Percentiles rank a stretch among this genome's conserved stretches.
These are phyloP conservation scores for Drosophila chauvacae DNA, from an alignment of 1,140 invertebrate genomes.

Conservation along the genomic window DNA sequence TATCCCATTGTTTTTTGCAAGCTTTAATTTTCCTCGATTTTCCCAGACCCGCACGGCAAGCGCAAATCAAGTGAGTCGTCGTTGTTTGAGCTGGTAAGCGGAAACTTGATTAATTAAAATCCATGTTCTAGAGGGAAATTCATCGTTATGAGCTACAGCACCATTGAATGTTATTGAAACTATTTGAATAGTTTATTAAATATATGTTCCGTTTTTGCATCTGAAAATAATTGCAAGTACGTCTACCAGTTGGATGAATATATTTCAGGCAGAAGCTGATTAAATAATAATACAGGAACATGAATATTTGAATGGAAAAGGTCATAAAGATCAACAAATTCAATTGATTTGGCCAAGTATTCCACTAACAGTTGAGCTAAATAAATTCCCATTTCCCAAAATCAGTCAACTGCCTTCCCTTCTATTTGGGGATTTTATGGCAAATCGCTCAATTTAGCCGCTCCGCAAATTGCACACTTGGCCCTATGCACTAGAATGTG, in stretches of 20 bases:
- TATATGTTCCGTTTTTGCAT: not conserved
- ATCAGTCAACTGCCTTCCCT: not conserved
- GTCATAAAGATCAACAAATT: not conserved
- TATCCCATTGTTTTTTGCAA: conserved; percentile 25
- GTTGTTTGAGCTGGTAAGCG: conserved; percentile 1
- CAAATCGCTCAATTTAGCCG: conserved; percentile 73
- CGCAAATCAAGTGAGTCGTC: conserved; percentile 2
- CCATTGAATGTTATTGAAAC: not conserved
- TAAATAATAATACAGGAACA: no score
- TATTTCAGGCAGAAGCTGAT: no score
- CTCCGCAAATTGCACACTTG: conserved; percentile 64
- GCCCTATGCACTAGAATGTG: conserved; percentile 38
- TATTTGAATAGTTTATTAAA: no score
- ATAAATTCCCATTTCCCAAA: not conserved
- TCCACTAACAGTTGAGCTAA: not conserved
- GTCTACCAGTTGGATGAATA: no score
- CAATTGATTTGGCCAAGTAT: not conserved
- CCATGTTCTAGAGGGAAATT: not conserved
- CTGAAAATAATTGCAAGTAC: not conserved
- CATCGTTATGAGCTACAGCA: not conserved
- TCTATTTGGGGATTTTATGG: conserved; percentile 4
- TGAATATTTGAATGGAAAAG: not conserved
- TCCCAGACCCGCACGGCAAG: conserved; percentile 4
- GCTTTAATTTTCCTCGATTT: conserved; percentile 69
- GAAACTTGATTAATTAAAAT: conserved; percentile 12